phyloP scores from a whole-genome alignment of 2,113 vertebrate genomes.

The Thalassoma bifasciatum region DNA sequence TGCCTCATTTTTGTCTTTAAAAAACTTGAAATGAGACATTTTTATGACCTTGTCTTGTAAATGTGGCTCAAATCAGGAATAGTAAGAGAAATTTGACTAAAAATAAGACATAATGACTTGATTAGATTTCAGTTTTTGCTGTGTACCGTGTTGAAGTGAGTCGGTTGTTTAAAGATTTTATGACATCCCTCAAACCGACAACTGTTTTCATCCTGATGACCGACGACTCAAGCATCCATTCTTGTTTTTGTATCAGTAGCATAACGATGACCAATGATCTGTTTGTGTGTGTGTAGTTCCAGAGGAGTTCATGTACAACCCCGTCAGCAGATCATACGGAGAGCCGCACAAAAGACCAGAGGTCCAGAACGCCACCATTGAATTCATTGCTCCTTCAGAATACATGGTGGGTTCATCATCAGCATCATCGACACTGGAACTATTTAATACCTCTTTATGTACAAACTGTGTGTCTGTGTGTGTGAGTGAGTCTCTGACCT shows the following conservation, averaged over 20 bases:
- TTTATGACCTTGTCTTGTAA: too few relatives aligned
- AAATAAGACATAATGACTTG: too few relatives aligned
- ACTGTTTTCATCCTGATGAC: too few relatives aligned
- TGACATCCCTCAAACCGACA: too few relatives aligned
- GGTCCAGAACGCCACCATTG: conserved; percentile 96
- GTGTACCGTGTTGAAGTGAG: too few relatives aligned
- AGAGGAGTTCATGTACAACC: conserved; percentile 98
- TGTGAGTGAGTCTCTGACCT: not conserved
- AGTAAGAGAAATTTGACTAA: too few relatives aligned
- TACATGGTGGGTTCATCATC: conserved; percentile 88
- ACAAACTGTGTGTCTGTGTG: not conserved
- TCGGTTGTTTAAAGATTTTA: too few relatives aligned
- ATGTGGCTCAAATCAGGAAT: too few relatives aligned
- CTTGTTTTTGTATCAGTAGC: not conserved
- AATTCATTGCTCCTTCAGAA: conserved; percentile 98
- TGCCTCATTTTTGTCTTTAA: too few relatives aligned
- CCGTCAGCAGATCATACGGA: conserved; percentile 95
- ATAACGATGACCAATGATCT: not conserved
- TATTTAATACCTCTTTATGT: not conserved
- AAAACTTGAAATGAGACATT: too few relatives aligned
- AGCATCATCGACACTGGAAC: not conserved
- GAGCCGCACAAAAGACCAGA: conserved; percentile 96
- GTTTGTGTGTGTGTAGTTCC: conserved; percentile 85
- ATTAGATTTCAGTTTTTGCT: too few relatives aligned
- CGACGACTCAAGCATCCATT: not conserved